Evolutionary conservation across 2,888 invertebrate species (phyloP).

Genomic region (Drosophila anomelani): DNA sequence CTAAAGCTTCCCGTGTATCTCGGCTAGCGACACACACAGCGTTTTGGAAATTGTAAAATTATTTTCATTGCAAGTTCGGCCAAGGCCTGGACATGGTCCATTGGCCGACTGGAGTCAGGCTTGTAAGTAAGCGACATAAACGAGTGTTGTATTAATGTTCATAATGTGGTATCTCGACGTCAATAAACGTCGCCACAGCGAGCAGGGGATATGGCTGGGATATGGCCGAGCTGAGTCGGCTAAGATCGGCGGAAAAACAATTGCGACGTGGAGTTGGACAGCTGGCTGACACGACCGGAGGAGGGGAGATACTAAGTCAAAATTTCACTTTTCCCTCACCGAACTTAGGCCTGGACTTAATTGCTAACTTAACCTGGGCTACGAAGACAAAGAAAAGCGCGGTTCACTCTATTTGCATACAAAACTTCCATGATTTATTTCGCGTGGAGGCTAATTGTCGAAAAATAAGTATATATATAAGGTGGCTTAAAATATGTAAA

Average conservation of each 20-base stretch:
- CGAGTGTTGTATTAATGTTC: constrained; percentile 84
- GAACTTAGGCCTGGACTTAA: constrained; percentile 22
- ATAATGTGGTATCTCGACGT: constrained; percentile 84
- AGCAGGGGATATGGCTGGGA: constrained; percentile 1
- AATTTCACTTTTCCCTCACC: constrained; percentile 6
- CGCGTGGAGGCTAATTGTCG: constrained; percentile 37
- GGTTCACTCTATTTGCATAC: constrained; percentile 58
- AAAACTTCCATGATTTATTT: constrained; percentile 59
- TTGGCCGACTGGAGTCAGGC: constrained; percentile 44
- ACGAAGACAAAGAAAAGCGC: constrained; percentile 28
- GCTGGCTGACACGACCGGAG: constrained; percentile 70
- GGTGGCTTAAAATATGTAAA: constrained; percentile 28
- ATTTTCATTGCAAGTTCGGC: constrained; percentile 67
- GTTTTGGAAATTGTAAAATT: constrained; percentile 79
- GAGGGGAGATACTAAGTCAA: constrained; percentile 34
- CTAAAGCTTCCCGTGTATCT: neutral
- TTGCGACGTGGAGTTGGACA: constrained; percentile 58
- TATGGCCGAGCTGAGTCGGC: constrained; percentile 36
- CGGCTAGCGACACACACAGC: constrained; percentile 69
- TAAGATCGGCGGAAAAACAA: constrained; percentile 57
- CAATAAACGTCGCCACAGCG: constrained; percentile 82
- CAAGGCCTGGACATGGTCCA: constrained; percentile 52
- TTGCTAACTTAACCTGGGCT: constrained; percentile 27
- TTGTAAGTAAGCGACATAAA: constrained; percentile 84
- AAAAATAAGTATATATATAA: constrained; percentile 41